These are phyloP conservation scores for Caligus rogercresseyi DNA, from an alignment of 1,140 invertebrate genomes.

Conservation along the genomic window DNA sequence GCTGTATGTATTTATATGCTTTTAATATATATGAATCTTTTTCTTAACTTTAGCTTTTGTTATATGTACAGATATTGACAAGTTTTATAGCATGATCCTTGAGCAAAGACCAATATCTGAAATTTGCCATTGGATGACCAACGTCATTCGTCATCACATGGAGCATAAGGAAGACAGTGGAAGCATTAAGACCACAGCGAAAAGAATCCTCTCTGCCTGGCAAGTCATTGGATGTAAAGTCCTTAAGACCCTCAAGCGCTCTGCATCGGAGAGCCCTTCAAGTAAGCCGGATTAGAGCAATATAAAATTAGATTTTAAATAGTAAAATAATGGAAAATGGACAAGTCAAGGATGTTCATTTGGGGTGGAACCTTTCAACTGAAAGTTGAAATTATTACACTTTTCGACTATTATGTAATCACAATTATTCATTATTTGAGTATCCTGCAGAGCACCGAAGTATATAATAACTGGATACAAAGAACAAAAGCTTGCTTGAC, in stretches of 20 bases:
- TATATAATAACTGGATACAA: too few relatives aligned
- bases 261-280: background rate
- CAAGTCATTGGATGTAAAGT: background rate
- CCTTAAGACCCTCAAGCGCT: background rate
- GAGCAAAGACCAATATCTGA: background rate
- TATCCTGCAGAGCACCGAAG: too few relatives aligned
- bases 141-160: background rate
- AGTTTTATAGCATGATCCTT: background rate
- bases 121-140: background rate
- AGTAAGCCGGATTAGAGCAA: background rate
- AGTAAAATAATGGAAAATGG: too few relatives aligned
- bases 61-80: background rate
- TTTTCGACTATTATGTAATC: too few relatives aligned
- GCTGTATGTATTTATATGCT: conserved; percentile 28
- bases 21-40: too few relatives aligned
- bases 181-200: background rate
- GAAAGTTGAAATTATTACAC: too few relatives aligned
- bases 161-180: background rate
- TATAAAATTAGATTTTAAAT: too few relatives aligned
- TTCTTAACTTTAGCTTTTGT: too few relatives aligned
- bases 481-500: too few relatives aligned
- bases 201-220: background rate
- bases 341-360: too few relatives aligned
- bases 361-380: too few relatives aligned
- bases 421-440: too few relatives aligned